A percentile compares a stretch with the other conserved stretches of the same genome.
Conservation (phyloP, 2,113 vertebrate species). For the Anguilla japonica region DNA sequence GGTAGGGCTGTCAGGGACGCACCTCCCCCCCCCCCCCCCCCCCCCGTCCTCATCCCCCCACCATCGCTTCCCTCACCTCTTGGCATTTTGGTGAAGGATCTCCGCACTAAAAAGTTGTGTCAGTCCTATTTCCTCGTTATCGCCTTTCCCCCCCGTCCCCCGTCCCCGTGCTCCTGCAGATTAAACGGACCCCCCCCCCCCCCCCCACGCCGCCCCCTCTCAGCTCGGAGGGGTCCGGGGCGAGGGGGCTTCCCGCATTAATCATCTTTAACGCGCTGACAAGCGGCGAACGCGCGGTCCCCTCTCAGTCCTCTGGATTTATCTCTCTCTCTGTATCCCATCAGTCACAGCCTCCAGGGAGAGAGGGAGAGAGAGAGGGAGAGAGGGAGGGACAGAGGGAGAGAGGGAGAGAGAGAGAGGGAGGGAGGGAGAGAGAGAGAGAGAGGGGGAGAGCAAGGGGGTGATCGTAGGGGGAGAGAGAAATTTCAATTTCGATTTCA, state of each 20-base stretch:
- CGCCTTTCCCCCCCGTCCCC: conserved; percentile 67
- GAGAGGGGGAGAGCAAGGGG: conserved; percentile 37
- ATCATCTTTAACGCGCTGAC: conserved; percentile 99
- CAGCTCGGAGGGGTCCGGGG: conserved; percentile 58
- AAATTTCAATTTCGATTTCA: not conserved
- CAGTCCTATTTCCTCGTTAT: conserved; percentile 99
- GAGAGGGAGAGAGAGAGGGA: conserved; percentile 49
- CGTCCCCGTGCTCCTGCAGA: conserved; percentile 53
- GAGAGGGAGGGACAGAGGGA: conserved; percentile 50
- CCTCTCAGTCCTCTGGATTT: conserved; percentile 69
- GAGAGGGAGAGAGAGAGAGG: conserved; percentile 53
- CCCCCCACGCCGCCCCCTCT: conserved; percentile 66
- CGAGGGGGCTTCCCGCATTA: conserved; percentile 83
- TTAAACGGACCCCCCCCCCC: conserved; percentile 28
- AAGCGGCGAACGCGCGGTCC: conserved; percentile 68
- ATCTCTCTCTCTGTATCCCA: conserved; percentile 79
- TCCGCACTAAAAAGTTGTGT: conserved; percentile 98
- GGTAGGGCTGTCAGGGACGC: conserved; percentile 73
- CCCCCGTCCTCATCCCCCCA: conserved; percentile 40
- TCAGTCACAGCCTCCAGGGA: conserved; percentile 79
- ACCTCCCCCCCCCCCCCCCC: conserved; percentile 60
- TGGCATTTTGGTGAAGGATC: conserved; percentile 97
- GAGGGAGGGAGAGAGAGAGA: conserved; percentile 55
- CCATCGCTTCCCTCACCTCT: conserved; percentile 66
- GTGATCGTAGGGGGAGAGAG: not conserved